Percentiles rank a stretch among this genome's conserved stretches.
Conservation (phyloP, 2,797 vertebrate species). For the Poeciliopsis paucimaculata region DNA sequence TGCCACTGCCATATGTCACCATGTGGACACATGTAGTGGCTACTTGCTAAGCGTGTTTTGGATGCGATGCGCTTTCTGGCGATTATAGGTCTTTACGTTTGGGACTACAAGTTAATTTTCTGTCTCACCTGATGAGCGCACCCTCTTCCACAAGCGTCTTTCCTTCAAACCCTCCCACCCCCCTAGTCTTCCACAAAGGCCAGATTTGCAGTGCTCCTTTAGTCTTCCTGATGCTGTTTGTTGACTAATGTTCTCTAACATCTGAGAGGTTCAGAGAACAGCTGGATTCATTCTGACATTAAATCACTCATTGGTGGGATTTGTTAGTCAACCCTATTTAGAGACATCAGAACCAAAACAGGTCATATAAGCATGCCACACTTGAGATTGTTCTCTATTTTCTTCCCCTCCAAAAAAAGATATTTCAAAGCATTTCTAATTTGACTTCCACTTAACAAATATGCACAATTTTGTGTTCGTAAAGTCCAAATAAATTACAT, state of each 20-base stretch:
- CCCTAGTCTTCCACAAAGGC: background rate
- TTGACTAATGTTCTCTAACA: background rate
- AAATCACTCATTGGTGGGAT: background rate
- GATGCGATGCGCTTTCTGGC: background rate
- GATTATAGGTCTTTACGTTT: background rate
- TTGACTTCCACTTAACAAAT: background rate
- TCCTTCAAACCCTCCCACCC: background rate
- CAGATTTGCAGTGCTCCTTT: background rate
- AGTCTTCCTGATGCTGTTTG: background rate
- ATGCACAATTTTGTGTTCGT: background rate
- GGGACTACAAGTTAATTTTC: background rate
- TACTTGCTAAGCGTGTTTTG: background rate
- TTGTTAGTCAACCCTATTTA: background rate
- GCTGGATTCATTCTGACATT: background rate
- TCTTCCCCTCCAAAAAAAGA: background rate
- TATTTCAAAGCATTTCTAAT: background rate
- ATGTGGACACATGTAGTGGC: background rate
- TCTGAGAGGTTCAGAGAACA: background rate
- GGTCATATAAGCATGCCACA: background rate
- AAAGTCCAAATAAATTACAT: background rate
- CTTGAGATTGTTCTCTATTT: background rate
- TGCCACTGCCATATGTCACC: background rate
- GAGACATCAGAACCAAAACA: background rate
- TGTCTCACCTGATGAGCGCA: background rate
- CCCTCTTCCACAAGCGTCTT: background rate